Percentiles rank a stretch among this genome's conserved stretches.
These are phyloP conservation scores for Typhlichthys subterraneus DNA, from an alignment of 2,797 vertebrate species.

Conservation along the genomic window DNA sequence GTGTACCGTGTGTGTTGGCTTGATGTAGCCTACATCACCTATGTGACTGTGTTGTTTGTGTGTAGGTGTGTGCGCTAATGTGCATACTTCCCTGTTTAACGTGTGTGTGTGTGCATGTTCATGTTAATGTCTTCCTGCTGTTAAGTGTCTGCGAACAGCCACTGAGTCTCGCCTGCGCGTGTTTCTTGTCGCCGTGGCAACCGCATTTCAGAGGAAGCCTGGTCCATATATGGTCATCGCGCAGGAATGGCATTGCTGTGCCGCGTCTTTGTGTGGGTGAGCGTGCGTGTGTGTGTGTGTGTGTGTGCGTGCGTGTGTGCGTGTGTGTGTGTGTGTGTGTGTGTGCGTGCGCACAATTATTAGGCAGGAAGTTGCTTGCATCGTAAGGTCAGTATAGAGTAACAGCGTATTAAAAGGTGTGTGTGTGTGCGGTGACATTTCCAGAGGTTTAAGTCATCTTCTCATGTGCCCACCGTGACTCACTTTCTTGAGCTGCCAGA, in stretches of 20 bases:
- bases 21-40: no score
- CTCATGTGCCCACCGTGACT: neutral
- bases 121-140: neutral
- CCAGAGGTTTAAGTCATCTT: constrained; percentile 25
- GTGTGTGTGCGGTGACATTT: constrained; percentile 19
- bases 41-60: neutral
- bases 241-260: constrained; percentile 55
- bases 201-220: constrained; percentile 60
- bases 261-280: constrained; percentile 18
- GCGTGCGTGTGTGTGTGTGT: constrained; percentile 12
- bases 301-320: constrained; percentile 10
- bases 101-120: constrained; percentile 16
- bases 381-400: constrained; percentile 24
- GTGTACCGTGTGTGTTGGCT: no score
- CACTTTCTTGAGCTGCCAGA: neutral
- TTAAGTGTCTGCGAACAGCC: neutral
- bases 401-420: constrained; percentile 20
- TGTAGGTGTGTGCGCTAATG: neutral
- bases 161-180: constrained; percentile 3
- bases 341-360: constrained; percentile 22
- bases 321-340: constrained; percentile 12
- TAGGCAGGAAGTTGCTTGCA: constrained; percentile 23
- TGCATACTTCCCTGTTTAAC: neutral
- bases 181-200: constrained; percentile 72
- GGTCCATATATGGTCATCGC: constrained; percentile 56